These are phyloP conservation scores for Drosophila pegasa DNA, from an alignment of 2,888 invertebrate genomes.

Conservation along the genomic window DNA sequence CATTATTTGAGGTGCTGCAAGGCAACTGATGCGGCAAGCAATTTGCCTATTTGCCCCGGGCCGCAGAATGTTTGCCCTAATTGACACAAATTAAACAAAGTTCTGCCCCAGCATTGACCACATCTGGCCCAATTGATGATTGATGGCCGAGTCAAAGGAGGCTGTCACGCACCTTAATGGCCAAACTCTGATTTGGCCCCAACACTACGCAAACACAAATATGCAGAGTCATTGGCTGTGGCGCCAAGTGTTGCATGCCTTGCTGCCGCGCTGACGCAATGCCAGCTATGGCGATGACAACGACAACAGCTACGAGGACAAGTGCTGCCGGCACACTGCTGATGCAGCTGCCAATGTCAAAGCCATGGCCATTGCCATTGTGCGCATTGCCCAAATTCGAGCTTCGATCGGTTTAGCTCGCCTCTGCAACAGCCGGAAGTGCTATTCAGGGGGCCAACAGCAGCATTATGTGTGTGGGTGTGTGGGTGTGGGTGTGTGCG, in stretches of 20 bases:
- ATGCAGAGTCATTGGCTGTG: constrained; percentile 54
- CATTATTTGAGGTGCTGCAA: constrained; percentile 30
- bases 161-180: constrained; percentile 31
- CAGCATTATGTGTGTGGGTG: constrained; percentile 27
- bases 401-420: constrained; percentile 60
- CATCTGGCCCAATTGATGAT: constrained; percentile 60
- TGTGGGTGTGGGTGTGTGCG: constrained; percentile 15
- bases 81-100: constrained; percentile 68
- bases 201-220: constrained; percentile 15
- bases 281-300: constrained; percentile 9
- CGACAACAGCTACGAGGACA: constrained; percentile 24
- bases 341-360: constrained; percentile 61
- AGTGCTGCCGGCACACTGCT: constrained; percentile 32
- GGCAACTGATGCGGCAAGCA: constrained; percentile 39
- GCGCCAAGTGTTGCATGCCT: constrained; percentile 59
- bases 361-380: constrained; percentile 62
- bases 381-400: constrained; percentile 67
- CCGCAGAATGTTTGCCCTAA: constrained; percentile 60
- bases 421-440: constrained; percentile 38
- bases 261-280: constrained; percentile 25
- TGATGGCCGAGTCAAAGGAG: constrained; percentile 51
- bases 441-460: constrained; percentile 27
- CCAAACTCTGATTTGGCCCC: constrained; percentile 26
- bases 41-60: constrained; percentile 49
- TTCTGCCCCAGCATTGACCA: constrained; percentile 39